Conservation (phyloP, 1,140 invertebrate genomes). For the Drosophila carrolli region DNA sequence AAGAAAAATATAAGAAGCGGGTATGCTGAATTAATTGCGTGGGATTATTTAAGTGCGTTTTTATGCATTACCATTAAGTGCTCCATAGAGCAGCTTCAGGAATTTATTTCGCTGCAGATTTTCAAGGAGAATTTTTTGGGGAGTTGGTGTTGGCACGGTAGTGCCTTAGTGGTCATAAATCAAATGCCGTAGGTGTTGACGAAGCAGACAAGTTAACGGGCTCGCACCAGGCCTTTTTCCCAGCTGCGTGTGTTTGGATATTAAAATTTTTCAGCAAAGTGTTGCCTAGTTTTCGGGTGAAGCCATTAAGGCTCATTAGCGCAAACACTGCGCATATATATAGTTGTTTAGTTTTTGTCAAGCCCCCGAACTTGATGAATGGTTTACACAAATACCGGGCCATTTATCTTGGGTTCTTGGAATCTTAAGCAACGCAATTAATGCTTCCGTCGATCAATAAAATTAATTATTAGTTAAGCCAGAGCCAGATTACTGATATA, state of each 20-base stretch:
- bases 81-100: conserved; percentile 40
- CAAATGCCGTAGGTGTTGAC: conserved; percentile 65
- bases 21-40: conserved; percentile 76
- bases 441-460: conserved; percentile 48
- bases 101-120: conserved; percentile 67
- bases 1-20: conserved; percentile 9
- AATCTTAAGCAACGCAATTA: conserved; percentile 39
- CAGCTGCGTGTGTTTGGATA: conserved; percentile 57
- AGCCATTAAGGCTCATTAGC: conserved; percentile 73
- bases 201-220: conserved; percentile 64
- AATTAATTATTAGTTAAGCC: conserved; percentile 72
- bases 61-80: conserved; percentile 82
- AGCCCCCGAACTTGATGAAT: conserved; percentile 39
- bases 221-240: conserved; percentile 16
- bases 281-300: conserved; percentile 71
- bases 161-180: conserved; percentile 58
- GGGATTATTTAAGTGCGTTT: conserved; percentile 80
- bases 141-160: not conserved
- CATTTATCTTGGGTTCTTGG: conserved; percentile 29
- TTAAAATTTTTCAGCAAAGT: conserved; percentile 69
- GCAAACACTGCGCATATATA: conserved; percentile 19
- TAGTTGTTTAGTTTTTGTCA: conserved; percentile 36
- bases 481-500: conserved; percentile 32
- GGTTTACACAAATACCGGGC: conserved; percentile 24
- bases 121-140: conserved; percentile 29